Evolutionary conservation across 1,140 invertebrate species (phyloP), one percentile per base, ranked within the genome.

Genomic region (Cepaea nemoralis): DNA sequence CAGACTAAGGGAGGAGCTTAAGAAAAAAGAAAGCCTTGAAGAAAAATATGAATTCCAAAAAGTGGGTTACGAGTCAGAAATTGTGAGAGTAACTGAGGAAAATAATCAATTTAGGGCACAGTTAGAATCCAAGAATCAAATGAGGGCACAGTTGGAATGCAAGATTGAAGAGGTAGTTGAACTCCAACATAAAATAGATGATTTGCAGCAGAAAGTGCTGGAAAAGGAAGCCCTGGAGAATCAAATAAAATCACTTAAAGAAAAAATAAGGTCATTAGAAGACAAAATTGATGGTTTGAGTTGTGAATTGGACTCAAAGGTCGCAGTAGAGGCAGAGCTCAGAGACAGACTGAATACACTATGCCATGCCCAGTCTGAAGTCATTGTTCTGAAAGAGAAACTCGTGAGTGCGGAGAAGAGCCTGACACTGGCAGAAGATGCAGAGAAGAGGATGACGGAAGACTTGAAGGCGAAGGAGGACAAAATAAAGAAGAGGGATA

Each of bases 401-500:
- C 16, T 77, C 19, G 2, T 5, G 3, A 63, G 27, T 6, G 22
- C 35, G 35, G 75, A 77, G 50, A 5, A 12, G 0, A 55, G 16
- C 16, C 0, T 63, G 2, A 55, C 14, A 50, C 6, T 48, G 50
- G 48, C 22, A 27, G 50, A 59, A 50, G 24, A 5, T 0, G 27
- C 19, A 5, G 37, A 40, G 50, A 33, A 59, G 33, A 63, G n/a
- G 10, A 27, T 79, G 2, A n/a, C 10, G n/a, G 77, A 69, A 10
- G 42, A 37, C 42, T 55, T 80, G 69, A 80, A 55, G 14, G 78
- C 71, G 70, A 71, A 48, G 27, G 69, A 71, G 22, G 78, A 70
- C 45, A 80, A 80, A 37, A 14, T 80, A 31, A 70, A 80, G 63
- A 80, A 80, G n/a, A 66, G 78, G 33, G 78, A 80, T 42, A 70